Evolutionary conservation across 2,797 vertebrate species (phyloP).

Genomic region (Brachyrhaphis roseni): DNA sequence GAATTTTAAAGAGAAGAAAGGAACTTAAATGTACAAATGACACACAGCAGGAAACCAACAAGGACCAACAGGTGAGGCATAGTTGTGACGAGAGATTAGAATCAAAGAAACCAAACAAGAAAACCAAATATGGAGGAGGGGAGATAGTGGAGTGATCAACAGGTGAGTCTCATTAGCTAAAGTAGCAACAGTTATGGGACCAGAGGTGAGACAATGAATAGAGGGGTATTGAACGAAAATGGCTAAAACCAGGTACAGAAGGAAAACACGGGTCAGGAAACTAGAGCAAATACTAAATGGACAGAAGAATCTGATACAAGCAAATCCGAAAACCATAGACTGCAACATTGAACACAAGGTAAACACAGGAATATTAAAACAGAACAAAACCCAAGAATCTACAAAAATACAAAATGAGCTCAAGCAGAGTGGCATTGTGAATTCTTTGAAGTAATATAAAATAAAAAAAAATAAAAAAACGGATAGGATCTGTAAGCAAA

Average conservation of each 20-base stretch:
- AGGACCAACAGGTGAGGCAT: neutral
- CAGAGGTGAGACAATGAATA: neutral
- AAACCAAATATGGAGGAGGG: neutral
- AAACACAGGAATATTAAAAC: neutral
- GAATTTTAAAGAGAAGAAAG: neutral
- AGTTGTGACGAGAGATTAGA: neutral
- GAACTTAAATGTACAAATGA: neutral
- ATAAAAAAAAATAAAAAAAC: neutral
- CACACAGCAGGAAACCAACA: neutral
- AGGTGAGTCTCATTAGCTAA: neutral
- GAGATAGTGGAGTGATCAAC: neutral
- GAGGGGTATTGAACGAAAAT: no score
- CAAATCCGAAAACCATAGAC: neutral
- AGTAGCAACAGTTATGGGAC: neutral
- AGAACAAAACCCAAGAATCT: neutral
- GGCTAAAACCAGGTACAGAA: neutral
- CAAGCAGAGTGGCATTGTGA: neutral
- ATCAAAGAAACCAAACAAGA: neutral
- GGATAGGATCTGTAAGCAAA: neutral
- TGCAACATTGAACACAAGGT: neutral
- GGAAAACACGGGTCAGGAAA: neutral
- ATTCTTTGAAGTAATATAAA: neutral
- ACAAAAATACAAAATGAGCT: neutral
- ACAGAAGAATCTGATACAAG: neutral
- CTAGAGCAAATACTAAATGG: neutral